Percentiles rank a stretch among this genome's conserved stretches.
Conservation (phyloP, 2,888 invertebrate species). For the Tanaodytes sp. region DNA sequence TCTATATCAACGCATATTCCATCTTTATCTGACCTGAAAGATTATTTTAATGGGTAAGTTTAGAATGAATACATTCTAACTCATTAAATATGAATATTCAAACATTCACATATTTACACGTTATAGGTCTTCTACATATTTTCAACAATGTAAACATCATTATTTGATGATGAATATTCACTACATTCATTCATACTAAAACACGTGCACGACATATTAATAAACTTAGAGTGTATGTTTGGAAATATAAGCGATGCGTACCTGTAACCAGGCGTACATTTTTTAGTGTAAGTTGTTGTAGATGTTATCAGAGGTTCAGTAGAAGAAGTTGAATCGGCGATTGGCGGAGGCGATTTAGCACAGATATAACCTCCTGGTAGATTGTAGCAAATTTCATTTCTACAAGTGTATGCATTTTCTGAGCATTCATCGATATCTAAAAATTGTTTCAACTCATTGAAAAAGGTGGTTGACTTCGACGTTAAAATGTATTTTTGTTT, state of each 20-base stretch:
- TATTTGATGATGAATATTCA: too few species aligned
- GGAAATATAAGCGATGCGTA: background rate
- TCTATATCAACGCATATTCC: conserved; percentile 77
- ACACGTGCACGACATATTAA: too few species aligned
- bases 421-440: conserved; percentile 87
- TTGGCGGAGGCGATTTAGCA: conserved; percentile 63
- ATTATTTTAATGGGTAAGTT: too few species aligned
- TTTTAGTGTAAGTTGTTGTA: conserved; percentile 23
- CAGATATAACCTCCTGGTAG: conserved; percentile 80
- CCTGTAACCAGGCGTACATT: conserved; percentile 40
- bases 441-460: too few species aligned
- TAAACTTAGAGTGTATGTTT: too few species aligned
- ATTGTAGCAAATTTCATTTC: conserved; percentile 79
- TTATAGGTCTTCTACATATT: too few species aligned
- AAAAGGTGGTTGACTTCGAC: background rate
- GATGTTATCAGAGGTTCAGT: conserved; percentile 14
- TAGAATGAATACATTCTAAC: too few species aligned
- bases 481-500: background rate
- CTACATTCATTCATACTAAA: too few species aligned
- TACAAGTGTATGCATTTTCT: conserved; percentile 77
- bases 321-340: conserved; percentile 28
- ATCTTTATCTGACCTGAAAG: conserved; percentile 48
- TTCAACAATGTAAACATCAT: too few species aligned
- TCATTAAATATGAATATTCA: too few species aligned
- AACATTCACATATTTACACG: too few species aligned